phyloP scores from a whole-genome alignment of 2,113 vertebrate species.

The Alouatta palliata region DNA sequence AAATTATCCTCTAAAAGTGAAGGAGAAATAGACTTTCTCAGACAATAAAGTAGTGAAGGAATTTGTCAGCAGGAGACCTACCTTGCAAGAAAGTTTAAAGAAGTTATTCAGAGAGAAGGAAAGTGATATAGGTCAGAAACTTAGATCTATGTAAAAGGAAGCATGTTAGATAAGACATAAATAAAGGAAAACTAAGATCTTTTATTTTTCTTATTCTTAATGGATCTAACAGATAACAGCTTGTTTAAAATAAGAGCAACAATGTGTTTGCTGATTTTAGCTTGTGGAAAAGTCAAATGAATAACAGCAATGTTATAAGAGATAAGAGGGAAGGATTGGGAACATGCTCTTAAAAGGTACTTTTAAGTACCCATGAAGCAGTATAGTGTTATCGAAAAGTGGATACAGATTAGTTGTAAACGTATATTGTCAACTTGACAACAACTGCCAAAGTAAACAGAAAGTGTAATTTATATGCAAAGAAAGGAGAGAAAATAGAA shows the following conservation, averaged over 20 bases:
- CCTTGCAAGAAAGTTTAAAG: neutral
- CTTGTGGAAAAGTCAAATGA: no score
- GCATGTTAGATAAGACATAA: neutral
- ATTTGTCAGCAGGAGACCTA: neutral
- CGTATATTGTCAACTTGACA: no score
- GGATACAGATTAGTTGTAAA: no score
- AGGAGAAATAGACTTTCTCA: neutral
- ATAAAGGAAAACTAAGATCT: no score
- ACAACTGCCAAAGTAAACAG: neutral
- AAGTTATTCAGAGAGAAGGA: neutral
- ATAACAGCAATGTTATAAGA: neutral
- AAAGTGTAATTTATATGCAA: neutral
- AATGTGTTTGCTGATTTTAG: neutral
- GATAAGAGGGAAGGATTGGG: no score
- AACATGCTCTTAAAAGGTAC: neutral
- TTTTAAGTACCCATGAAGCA: neutral
- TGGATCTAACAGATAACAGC: neutral
- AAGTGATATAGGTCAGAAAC: neutral
- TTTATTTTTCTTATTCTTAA: neutral
- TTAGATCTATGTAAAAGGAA: neutral
- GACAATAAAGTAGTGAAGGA: neutral
- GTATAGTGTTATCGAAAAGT: neutral
- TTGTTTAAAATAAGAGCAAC: neutral
- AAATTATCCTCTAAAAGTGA: neutral
- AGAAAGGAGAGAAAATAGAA: neutral